Conservation (phyloP, 2,113 vertebrate genomes). For the Brachionichthys hirsutus region DNA sequence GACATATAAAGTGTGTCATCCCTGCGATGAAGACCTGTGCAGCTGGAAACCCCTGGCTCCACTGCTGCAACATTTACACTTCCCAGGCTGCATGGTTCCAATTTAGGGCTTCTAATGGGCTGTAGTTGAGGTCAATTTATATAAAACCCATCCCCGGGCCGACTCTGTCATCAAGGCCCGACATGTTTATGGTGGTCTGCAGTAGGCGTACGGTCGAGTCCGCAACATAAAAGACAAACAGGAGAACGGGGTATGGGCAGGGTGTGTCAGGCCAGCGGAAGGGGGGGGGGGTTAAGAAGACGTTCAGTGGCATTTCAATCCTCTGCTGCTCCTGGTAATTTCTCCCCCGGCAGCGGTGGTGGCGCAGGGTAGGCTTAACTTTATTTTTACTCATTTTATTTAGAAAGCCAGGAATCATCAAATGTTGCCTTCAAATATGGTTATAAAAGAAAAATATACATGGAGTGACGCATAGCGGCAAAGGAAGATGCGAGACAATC, state of each 20-base stretch:
- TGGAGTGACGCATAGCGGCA: conserved; percentile 64
- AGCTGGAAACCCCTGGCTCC: conserved; percentile 44
- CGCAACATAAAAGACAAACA: conserved; percentile 76
- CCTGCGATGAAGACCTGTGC: conserved; percentile 18
- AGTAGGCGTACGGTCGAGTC: conserved; percentile 78
- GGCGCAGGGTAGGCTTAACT: conserved; percentile 63
- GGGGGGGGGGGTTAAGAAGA: conserved; percentile 61
- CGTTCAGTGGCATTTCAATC: conserved; percentile 78
- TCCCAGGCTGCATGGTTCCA: conserved; percentile 78
- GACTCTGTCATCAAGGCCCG: conserved; percentile 81
- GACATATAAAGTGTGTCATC: neutral
- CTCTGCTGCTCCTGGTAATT: conserved; percentile 67
- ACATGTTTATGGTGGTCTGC: conserved; percentile 84
- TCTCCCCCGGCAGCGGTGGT: conserved; percentile 62
- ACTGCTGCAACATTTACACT: conserved; percentile 68
- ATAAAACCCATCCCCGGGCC: conserved; percentile 77
- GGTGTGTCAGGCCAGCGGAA: conserved; percentile 68
- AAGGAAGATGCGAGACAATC: conserved; percentile 65
- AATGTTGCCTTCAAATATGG: conserved; percentile 75
- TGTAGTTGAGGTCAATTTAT: conserved; percentile 84
- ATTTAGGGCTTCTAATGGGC: conserved; percentile 82
- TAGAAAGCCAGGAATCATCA: conserved; percentile 77
- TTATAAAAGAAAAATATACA: conserved; percentile 79
- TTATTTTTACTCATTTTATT: conserved; percentile 80
- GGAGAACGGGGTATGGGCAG: conserved; percentile 66